phyloP scores from a whole-genome alignment of 2,888 invertebrate genomes.

The Coecobrya sp. region DNA sequence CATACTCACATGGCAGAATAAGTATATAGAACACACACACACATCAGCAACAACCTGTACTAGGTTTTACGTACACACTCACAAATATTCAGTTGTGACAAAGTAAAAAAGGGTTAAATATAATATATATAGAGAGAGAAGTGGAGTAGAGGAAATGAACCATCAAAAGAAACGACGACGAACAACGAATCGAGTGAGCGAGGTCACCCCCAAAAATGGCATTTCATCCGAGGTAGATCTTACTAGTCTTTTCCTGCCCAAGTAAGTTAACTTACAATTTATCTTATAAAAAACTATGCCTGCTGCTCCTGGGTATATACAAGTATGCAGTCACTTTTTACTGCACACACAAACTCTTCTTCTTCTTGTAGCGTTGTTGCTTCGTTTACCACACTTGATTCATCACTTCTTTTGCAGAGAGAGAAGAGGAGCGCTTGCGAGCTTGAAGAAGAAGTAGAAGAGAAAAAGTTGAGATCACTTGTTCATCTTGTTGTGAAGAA shows the following conservation, averaged over 20 bases:
- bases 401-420: conserved; percentile 18
- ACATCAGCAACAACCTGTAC: conserved; percentile 24
- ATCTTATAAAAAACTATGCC: conserved; percentile 46
- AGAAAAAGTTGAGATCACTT: conserved; percentile 10
- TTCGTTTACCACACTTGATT: conserved; percentile 48
- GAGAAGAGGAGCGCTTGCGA: too few species aligned
- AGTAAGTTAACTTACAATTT: conserved; percentile 30
- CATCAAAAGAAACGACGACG: conserved; percentile 69
- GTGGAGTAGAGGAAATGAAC: conserved; percentile 73
- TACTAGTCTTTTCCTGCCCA: conserved; percentile 29
- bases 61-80: neutral
- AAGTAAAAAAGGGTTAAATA: conserved; percentile 10
- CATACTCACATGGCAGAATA: neutral
- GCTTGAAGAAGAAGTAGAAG: neutral
- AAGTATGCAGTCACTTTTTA: neutral
- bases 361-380: conserved; percentile 40
- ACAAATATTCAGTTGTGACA: conserved; percentile 32
- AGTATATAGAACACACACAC: neutral
- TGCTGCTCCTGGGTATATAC: conserved; percentile 37
- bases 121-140: neutral
- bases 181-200: conserved; percentile 42
- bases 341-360: neutral
- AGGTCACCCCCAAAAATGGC: conserved; percentile 48
- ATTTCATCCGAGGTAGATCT: conserved; percentile 29
- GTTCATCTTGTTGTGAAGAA: neutral